These are phyloP conservation scores for Cyprinodon variegatus DNA, from an alignment of 2,113 vertebrate species.

Conservation along the genomic window DNA sequence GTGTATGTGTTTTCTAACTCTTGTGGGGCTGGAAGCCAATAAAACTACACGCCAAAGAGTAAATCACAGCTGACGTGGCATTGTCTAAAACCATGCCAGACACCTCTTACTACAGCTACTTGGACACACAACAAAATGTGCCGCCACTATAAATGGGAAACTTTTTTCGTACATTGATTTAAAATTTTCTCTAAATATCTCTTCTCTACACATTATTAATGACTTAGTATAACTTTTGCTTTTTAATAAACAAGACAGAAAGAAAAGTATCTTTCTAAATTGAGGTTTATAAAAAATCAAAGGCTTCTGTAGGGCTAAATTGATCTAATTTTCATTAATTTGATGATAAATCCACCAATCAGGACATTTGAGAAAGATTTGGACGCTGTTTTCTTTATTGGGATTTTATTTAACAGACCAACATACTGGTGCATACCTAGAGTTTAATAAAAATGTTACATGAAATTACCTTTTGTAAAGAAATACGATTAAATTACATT, in stretches of 20 bases:
- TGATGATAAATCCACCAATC: neutral
- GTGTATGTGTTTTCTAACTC: constrained; percentile 47
- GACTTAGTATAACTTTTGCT: too few species aligned
- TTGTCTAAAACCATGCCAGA: constrained; percentile 65
- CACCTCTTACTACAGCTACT: constrained; percentile 60
- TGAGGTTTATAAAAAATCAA: neutral
- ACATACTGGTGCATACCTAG: too few species aligned
- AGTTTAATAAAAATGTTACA: too few species aligned
- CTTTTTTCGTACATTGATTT: constrained; percentile 10
- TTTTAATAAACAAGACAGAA: neutral
- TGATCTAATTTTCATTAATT: too few species aligned
- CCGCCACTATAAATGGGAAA: constrained; percentile 39
- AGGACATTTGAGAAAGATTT: neutral
- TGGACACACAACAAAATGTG: constrained; percentile 47
- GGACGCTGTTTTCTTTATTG: too few species aligned
- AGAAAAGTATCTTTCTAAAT: neutral
- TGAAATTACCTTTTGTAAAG: too few species aligned
- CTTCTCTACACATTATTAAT: neutral
- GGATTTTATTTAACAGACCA: too few species aligned
- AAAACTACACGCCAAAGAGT: constrained; percentile 63
- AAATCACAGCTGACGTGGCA: constrained; percentile 74
- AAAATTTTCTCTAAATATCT: neutral
- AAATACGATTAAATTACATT: too few species aligned
- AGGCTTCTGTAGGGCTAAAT: neutral
- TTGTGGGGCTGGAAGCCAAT: constrained; percentile 61